A percentile compares a stretch with the other conserved stretches of the same genome.
Evolutionary conservation across 2,888 invertebrate species (phyloP).

Genomic region (Chymomyza procnemis): DNA sequence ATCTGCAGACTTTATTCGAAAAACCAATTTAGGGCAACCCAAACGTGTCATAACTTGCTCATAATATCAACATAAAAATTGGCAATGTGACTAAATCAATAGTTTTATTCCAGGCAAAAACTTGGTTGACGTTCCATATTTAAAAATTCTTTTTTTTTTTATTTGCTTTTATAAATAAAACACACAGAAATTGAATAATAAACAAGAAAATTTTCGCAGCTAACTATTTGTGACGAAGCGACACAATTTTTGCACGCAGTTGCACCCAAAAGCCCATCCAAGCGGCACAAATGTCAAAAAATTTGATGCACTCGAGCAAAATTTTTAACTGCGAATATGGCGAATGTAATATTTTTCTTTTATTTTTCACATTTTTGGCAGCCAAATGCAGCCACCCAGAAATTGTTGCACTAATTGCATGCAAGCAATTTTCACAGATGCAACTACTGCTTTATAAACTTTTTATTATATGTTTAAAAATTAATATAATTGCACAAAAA

Average conservation of each 20-base stretch:
- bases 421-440: conserved; percentile 21
- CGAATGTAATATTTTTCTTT: conserved; percentile 1
- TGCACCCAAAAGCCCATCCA: conserved; percentile 38
- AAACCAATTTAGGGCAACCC: too few species aligned
- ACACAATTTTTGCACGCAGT: conserved; percentile 52
- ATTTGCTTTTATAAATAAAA: background rate
- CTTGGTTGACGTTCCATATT: too few species aligned
- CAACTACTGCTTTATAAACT: background rate
- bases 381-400: conserved; percentile 35
- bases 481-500: conserved; percentile 8
- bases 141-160: too few species aligned
- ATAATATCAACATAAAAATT: too few species aligned
- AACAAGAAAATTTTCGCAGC: conserved; percentile 48
- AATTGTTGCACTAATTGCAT: conserved; percentile 47
- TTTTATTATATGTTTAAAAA: background rate
- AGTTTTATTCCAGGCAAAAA: too few species aligned
- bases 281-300: conserved; percentile 54
- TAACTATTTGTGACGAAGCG: conserved; percentile 35
- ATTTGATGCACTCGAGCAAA: conserved; percentile 2
- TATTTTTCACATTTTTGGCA: conserved; percentile 7
- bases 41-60: too few species aligned
- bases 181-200: conserved; percentile 9
- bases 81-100: too few species aligned
- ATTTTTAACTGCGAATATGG: conserved; percentile 9
- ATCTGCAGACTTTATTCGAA: too few species aligned